Conservation (phyloP, 2,888 invertebrate genomes). For the Morpho deidamia region DNA sequence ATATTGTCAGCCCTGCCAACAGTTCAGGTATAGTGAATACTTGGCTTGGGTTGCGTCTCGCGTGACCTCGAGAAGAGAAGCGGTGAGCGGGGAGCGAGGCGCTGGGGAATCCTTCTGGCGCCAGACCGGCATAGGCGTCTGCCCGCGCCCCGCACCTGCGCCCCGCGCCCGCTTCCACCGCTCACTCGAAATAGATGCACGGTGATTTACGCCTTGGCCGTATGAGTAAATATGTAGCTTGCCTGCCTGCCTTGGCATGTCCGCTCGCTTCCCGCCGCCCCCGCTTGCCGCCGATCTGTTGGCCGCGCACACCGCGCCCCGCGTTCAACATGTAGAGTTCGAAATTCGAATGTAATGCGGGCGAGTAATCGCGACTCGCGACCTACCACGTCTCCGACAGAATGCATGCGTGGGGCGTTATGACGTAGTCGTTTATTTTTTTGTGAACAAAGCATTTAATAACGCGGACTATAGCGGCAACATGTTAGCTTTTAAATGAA, state of each 20-base stretch:
- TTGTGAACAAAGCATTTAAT: conserved; percentile 24
- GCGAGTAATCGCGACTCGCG: conserved; percentile 27
- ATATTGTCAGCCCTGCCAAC: background rate
- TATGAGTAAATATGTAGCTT: conserved; percentile 73
- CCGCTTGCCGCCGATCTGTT: conserved; percentile 35
- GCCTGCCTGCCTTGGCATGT: conserved; percentile 74
- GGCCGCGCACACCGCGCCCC: conserved; percentile 16
- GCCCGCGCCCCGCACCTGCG: conserved; percentile 58
- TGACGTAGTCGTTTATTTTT: conserved; percentile 31
- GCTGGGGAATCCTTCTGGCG: conserved; percentile 80
- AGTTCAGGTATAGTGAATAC: conserved; percentile 10
- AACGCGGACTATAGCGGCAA: conserved; percentile 28
- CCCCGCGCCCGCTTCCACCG: conserved; percentile 43
- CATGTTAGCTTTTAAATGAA: conserved; percentile 11
- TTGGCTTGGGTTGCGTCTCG: conserved; percentile 31
- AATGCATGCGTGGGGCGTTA: conserved; percentile 30
- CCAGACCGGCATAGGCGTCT: conserved; percentile 76
- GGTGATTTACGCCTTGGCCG: conserved; percentile 75
- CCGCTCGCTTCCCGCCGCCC: conserved; percentile 61
- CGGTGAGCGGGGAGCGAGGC: conserved; percentile 47
- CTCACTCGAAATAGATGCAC: conserved; percentile 73
- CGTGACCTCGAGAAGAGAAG: conserved; percentile 44
- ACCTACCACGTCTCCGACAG: conserved; percentile 28
- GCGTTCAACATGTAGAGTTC: conserved; percentile 18
- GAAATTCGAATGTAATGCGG: conserved; percentile 19